Base-by-base conservation (phyloP, 2,113 vertebrate species). In the Kryptolebias marmoratus region DNA sequence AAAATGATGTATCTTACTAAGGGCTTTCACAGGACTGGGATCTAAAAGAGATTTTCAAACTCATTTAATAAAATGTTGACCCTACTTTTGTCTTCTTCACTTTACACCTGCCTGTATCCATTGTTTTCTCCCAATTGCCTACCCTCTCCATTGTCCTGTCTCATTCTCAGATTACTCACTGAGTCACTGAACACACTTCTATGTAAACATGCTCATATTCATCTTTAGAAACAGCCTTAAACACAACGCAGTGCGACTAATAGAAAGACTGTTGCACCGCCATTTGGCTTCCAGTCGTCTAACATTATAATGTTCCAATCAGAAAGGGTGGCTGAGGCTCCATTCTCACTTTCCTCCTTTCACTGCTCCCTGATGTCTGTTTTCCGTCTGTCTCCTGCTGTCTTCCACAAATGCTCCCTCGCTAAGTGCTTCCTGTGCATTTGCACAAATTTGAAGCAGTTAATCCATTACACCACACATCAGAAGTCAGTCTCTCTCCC, bases 331-430 rank as follows among this genome's bases (percentile, higher is more conserved):
- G 10, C 28, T 4, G 30, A 47, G 5, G 49, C 57, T 22, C 31
- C 28, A 12, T 60, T 68, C 49, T 73, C 48, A 39, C 71, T 59
- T 62, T 79, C 54, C 52, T 70, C 64, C 69, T 70, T 56, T 75
- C n/a, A 39, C 50, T 28, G 60, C 58, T 58, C 49, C 53, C 71
- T 62, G 31, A 22, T 62, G 36, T 71, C 83, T 62, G 72, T 56
- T 80, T 68, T 61, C 64, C 9, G 15, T 74, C 67, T 3, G 67
- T 76, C 72, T 81, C 75, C 81, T 54, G 64, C 71, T 66, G 71
- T 71, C 70, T 47, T 71, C 71, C 61, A 62, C 77, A 66, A 50
- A 73, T 63, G 80, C 60, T 64, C 59, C 44, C 58, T 64, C 70
- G 1, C 64, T 70, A 75, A 81, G 71, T 62, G 64, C 58, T 70